Conservation (phyloP, 1,140 invertebrate genomes). For the Brachionus plicatilis region DNA sequence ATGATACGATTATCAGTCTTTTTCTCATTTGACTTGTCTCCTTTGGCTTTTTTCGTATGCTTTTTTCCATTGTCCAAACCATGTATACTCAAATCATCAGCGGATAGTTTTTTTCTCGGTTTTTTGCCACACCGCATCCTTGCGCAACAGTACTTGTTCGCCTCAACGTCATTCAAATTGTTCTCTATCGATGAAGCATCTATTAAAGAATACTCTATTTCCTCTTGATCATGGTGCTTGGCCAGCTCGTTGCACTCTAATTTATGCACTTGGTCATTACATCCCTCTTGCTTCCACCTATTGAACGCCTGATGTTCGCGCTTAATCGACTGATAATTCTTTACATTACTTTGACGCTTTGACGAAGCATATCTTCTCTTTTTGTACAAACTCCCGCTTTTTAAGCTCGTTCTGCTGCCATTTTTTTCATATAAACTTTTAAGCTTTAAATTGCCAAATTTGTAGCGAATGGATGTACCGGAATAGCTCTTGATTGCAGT, state of each 20-base stretch:
- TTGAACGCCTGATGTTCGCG: background rate
- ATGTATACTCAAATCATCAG: background rate
- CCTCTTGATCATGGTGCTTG: background rate
- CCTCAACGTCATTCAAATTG: background rate
- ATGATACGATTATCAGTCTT: background rate
- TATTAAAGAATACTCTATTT: conserved; percentile 16
- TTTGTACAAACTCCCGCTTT: background rate
- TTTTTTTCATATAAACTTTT: conserved; percentile 14
- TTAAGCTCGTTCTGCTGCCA: background rate
- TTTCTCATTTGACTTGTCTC: background rate
- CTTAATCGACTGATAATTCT: background rate
- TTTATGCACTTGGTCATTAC: background rate
- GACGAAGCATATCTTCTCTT: background rate
- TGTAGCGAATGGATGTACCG: background rate
- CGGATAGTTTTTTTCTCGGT: background rate
- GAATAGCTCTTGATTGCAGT: background rate
- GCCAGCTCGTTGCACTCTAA: background rate
- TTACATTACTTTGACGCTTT: background rate
- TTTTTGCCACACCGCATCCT: background rate
- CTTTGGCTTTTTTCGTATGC: background rate
- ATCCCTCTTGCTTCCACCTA: background rate
- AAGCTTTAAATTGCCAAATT: background rate
- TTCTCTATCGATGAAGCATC: conserved; percentile 11
- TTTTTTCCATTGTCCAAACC: background rate
- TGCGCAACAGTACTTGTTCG: background rate